Evolutionary conservation across 2,888 invertebrate species (phyloP), one percentile per base, ranked within the genome.

Genomic region (Villa cingulata): DNA sequence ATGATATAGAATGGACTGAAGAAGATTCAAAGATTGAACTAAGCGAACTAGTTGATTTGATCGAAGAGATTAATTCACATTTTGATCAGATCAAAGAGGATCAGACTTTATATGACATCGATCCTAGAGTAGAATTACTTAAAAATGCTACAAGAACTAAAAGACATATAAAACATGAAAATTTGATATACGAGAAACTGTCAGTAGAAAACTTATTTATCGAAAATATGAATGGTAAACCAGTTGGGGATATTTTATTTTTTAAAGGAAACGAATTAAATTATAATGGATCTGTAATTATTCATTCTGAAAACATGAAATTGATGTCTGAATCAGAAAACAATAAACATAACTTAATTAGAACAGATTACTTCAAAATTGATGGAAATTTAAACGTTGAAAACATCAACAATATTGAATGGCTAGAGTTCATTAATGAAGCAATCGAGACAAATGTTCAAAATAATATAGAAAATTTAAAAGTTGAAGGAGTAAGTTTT

Each of bases 401-500:
- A 2, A 60, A 49, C 14, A 65, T 79, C 2, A 78, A 76, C 58
- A 71, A 66, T 3, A 54, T 71, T 18, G 44, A 61, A 23, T 77
- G 78, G 68, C 51, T 62, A 0, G 56, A 63, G 9, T 63, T 77
- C 41, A 54, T 70, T 4, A 54, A 59, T 2, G 62, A 66, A 37
- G 53, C 77, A 10, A 68, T 76, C 41, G 65, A 74, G 53, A 73
- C 60, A 38, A 70, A 72, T 58, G 50, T 63, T 34, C 56, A 62
- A 1, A 53, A 62, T 29, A 62, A 72, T 45, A 59, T 72, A 1
- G 65, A 64, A 1, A 55, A 63, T n/a, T 60, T 73, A 0, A 54
- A 56, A 23, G 61, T 78, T 20, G 55, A 66, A 40, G 76, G 74
- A 52, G 77, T 78, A 64, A 65, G 65, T 53, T 51, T 18, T 19